Percentiles rank a stretch among this genome's conserved stretches.
These are phyloP conservation scores for Papilio protenor DNA, from an alignment of 2,888 invertebrate species.

Conservation along the genomic window DNA sequence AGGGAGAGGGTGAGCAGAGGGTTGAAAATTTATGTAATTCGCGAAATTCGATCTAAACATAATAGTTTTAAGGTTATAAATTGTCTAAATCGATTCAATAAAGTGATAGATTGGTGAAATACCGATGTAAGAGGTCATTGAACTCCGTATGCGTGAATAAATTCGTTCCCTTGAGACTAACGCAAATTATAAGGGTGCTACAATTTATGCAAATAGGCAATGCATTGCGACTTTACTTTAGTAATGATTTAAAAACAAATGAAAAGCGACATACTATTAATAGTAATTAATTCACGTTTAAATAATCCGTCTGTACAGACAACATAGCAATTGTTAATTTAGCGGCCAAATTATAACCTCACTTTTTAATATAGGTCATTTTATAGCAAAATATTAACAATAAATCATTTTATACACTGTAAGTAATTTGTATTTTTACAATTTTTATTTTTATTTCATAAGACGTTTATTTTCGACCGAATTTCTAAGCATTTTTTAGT, in stretches of 20 bases:
- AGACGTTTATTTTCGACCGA: too few relatives aligned
- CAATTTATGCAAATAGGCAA: constrained; percentile 31
- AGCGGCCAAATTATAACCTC: background rate
- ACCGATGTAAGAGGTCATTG: constrained; percentile 56
- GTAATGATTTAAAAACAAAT: constrained; percentile 37
- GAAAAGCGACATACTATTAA: background rate
- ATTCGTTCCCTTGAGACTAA: constrained; percentile 37
- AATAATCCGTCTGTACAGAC: background rate
- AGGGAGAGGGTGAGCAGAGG: constrained; percentile 66
- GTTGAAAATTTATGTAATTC: constrained; percentile 45
- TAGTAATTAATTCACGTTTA: background rate
- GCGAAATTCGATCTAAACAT: constrained; percentile 46
- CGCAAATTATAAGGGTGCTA: constrained; percentile 30
- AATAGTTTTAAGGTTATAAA: constrained; percentile 9
- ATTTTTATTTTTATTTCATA: too few relatives aligned
- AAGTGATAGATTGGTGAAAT: constrained; percentile 54
- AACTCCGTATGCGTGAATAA: constrained; percentile 50
- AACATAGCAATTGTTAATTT: background rate
- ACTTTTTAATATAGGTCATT: too few relatives aligned
- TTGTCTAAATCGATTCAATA: constrained; percentile 1
- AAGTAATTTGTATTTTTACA: too few relatives aligned
- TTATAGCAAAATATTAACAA: too few relatives aligned
- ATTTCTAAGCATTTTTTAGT: too few relatives aligned
- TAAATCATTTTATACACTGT: too few relatives aligned
- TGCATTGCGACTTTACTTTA: constrained; percentile 34